Conservation (phyloP, 2,113 vertebrate species). For the Pygoscelis adeliae region DNA sequence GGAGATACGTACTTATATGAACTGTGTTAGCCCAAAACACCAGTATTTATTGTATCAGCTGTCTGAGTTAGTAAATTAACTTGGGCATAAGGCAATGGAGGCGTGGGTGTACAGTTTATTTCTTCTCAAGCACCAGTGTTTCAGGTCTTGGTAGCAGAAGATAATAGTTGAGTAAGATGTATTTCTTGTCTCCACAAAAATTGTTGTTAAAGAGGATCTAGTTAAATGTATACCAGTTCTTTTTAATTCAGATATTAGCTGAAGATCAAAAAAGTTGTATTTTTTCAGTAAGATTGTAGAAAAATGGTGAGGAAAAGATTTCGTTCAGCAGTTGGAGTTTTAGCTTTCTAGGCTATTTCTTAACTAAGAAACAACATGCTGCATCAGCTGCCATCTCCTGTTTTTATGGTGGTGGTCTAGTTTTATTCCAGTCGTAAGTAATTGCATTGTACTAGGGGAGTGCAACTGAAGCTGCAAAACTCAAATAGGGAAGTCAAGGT, state of each 20-base stretch:
- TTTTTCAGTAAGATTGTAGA: background rate
- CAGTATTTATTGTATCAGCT: background rate
- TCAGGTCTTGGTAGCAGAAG: background rate
- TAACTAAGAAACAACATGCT: background rate
- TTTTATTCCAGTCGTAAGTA: background rate
- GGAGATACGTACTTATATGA: background rate
- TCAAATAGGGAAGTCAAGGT: background rate
- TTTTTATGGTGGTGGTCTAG: background rate
- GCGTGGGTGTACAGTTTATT: background rate
- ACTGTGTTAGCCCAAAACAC: background rate
- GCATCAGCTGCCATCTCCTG: background rate
- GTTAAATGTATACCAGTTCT: background rate
- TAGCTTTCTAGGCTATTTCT: background rate
- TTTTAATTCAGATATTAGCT: background rate
- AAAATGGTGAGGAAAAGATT: background rate
- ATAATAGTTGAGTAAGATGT: background rate
- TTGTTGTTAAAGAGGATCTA: background rate
- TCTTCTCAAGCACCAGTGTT: background rate
- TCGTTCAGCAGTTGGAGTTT: background rate
- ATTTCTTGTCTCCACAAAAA: background rate
- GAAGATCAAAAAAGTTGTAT: background rate
- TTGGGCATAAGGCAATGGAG: background rate
- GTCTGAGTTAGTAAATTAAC: background rate
- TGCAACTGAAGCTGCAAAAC: background rate
- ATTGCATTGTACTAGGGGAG: background rate